Base-by-base conservation (phyloP, 2,888 invertebrate genomes). In the Branchellion lobata region DNA sequence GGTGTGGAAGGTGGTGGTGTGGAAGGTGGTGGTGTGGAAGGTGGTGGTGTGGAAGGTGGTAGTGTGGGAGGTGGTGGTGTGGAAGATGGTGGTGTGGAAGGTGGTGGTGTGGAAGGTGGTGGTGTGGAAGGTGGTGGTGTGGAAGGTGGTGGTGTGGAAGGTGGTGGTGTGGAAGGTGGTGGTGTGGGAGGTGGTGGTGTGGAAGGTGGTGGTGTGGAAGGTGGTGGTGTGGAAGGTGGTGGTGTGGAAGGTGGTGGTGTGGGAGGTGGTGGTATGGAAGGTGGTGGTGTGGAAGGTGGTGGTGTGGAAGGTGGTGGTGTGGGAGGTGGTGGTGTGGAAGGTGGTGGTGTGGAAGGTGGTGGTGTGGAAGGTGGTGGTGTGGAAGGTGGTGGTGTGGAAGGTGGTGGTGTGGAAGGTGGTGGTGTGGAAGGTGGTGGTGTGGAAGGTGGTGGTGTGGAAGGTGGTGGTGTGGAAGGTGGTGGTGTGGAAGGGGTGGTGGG, bases 381-480 rank as follows among this genome's bases (percentile, higher is more conserved):
- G 24, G 31, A 2, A 2, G 29, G 24, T 31, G 36, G 2, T 27
- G 0, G 1, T 36, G n/a, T n/a, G n/a, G n/a, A n/a, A n/a, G 78
- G 61, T 31, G 77, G 40, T 18, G 27, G 24, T 75, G 82, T 78
- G 68, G 84, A 85, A 79, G 1, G 36, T 36, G 36, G 36, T 24
- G 72, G 33, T n/a, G n/a, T n/a, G n/a, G n/a, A n/a, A n/a, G n/a
- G n/a, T n/a, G n/a, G n/a, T n/a, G n/a, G n/a, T n/a, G n/a, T n/a
- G n/a, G n/a, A n/a, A n/a, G n/a, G n/a, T n/a, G n/a, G n/a, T n/a
- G n/a, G n/a, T n/a, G n/a, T n/a, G n/a, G n/a, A n/a, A n/a, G n/a
- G n/a, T n/a, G n/a, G n/a, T n/a, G n/a, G n/a, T n/a, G n/a, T n/a
- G 21, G 72, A 57, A 3, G 72, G 14, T 36, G 72, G 36, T 31